phyloP scores from a whole-genome alignment of 2,797 vertebrate species.

The Synaphobranchus kaupii region DNA sequence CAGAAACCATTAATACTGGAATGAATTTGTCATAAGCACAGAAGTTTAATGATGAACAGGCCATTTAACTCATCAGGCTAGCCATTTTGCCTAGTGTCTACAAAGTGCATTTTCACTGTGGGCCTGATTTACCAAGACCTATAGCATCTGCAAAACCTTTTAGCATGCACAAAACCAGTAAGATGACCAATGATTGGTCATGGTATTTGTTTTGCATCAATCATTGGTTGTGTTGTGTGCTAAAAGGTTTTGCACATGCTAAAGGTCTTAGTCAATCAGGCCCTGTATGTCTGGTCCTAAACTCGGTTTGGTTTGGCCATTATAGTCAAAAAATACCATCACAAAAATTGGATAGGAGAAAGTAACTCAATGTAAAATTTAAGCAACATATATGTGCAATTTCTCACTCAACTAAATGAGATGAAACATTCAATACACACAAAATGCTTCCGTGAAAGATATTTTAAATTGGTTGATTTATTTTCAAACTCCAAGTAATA shows the following conservation, averaged over 20 bases:
- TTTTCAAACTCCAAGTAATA: slow-evolving; percentile 62
- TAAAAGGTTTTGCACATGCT: too few relatives aligned
- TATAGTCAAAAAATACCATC: background rate
- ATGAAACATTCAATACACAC: background rate
- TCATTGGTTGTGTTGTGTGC: too few relatives aligned
- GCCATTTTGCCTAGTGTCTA: background rate
- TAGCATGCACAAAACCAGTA: too few relatives aligned
- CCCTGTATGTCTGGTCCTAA: background rate
- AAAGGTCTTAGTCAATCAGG: too few relatives aligned
- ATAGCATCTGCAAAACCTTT: too few relatives aligned
- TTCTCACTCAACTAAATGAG: background rate
- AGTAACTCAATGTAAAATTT: too few relatives aligned
- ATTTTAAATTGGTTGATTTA: slow-evolving; percentile 29
- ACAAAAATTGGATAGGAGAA: background rate
- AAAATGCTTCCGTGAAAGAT: background rate
- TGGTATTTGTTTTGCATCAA: too few relatives aligned
- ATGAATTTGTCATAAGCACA: background rate
- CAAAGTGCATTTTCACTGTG: background rate
- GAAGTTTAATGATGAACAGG: background rate
- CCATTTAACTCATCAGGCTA: background rate
- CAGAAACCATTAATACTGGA: background rate
- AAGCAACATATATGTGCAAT: background rate
- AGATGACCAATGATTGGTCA: too few relatives aligned
- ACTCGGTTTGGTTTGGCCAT: background rate
- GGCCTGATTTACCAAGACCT: too few relatives aligned